Evolutionary conservation across 2,888 invertebrate species (phyloP).

Genomic region (Branchinecta sandiegonensis): DNA sequence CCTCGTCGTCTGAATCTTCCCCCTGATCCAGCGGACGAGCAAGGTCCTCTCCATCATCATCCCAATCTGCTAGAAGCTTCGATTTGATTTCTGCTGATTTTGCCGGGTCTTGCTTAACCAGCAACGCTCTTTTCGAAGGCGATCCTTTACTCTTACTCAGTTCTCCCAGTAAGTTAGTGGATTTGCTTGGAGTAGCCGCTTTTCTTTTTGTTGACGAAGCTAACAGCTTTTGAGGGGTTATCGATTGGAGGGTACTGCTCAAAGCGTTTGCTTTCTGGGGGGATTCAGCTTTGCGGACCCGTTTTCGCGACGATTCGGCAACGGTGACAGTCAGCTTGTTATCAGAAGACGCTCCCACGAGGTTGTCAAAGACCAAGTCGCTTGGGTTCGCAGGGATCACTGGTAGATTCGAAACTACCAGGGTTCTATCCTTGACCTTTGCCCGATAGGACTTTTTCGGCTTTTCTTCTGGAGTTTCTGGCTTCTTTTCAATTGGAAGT

Average conservation of each 20-base stretch:
- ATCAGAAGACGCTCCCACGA: neutral
- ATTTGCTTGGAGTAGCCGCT: neutral
- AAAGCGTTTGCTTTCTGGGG: neutral
- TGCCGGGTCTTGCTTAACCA: neutral
- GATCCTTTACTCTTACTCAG: slow-evolving; percentile 17
- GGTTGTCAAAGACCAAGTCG: slow-evolving; percentile 3
- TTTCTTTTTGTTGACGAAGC: slow-evolving; percentile 4
- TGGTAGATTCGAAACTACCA: neutral
- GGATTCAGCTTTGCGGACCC: neutral
- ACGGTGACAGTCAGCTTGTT: neutral
- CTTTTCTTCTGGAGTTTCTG: slow-evolving; percentile 7
- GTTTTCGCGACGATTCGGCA: neutral
- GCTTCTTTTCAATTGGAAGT: slow-evolving; percentile 6
- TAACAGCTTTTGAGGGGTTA: neutral
- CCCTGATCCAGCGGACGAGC: neutral
- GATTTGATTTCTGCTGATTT: slow-evolving; percentile 45
- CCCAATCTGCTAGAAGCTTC: slow-evolving; percentile 61
- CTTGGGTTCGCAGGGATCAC: neutral
- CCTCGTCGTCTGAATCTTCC: neutral
- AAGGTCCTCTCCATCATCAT: slow-evolving; percentile 44
- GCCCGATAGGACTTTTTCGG: neutral
- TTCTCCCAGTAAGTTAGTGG: neutral
- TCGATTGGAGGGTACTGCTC: too few relatives aligned
- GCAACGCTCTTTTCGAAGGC: slow-evolving; percentile 18
- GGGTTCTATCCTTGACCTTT: slow-evolving; percentile 16